These are phyloP conservation scores for Eurystomus gularis DNA, from an alignment of 2,113 vertebrate genomes.

Conservation along the genomic window DNA sequence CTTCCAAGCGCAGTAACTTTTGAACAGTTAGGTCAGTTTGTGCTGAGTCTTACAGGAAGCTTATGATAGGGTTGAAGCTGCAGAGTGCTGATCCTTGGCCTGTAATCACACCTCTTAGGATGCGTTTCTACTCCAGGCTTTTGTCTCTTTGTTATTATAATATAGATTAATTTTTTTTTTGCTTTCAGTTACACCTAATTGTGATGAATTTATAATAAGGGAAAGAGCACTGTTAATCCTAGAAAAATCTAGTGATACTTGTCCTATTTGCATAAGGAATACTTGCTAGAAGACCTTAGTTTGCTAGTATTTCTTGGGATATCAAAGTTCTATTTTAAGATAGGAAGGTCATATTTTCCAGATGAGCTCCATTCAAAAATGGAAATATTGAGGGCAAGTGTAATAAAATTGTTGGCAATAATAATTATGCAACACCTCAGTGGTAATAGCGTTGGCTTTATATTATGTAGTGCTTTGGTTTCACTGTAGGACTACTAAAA, in stretches of 20 bases:
- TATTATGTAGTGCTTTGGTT: neutral
- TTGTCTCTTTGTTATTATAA: neutral
- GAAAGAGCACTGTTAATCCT: neutral
- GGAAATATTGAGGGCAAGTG: neutral
- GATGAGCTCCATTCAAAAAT: neutral
- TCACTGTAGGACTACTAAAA: neutral
- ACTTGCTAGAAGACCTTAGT: neutral
- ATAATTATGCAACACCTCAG: neutral
- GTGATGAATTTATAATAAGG: neutral
- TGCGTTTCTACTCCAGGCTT: neutral
- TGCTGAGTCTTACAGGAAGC: neutral
- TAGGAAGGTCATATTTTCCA: neutral
- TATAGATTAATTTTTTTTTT: neutral
- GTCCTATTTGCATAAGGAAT: neutral
- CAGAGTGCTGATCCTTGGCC: neutral
- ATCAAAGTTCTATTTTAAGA: neutral
- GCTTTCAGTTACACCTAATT: neutral
- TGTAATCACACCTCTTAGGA: neutral
- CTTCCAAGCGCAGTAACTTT: neutral
- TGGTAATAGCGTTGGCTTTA: neutral
- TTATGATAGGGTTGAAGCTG: neutral
- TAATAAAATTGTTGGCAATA: neutral
- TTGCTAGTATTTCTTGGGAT: neutral
- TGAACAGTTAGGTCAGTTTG: neutral
- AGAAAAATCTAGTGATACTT: neutral